phyloP scores from a whole-genome alignment of 2,888 invertebrate species.

The Clepsis dumicolana region DNA sequence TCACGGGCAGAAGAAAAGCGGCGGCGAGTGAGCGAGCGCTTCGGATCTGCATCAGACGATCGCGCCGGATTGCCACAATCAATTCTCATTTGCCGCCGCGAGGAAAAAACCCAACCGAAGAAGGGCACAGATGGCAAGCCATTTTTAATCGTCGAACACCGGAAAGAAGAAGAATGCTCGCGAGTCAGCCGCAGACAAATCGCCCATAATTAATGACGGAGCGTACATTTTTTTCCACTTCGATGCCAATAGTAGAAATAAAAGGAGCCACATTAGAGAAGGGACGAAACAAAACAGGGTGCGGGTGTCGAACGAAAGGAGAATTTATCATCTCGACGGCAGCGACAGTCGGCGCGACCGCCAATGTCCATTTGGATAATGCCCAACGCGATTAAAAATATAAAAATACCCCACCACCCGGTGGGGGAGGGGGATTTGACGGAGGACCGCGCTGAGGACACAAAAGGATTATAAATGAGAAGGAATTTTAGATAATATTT shows the following conservation, averaged over 20 bases:
- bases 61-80: slow-evolving; percentile 75
- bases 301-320: slow-evolving; percentile 84
- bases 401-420: slow-evolving; percentile 81
- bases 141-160: slow-evolving; percentile 79
- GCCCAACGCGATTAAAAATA: slow-evolving; percentile 87
- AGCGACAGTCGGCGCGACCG: slow-evolving; percentile 79
- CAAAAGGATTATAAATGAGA: slow-evolving; percentile 87
- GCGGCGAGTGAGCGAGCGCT: slow-evolving; percentile 62
- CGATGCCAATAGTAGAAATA: slow-evolving; percentile 72
- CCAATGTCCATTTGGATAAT: slow-evolving; percentile 87
- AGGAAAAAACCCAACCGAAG: slow-evolving; percentile 51
- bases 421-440: slow-evolving; percentile 69
- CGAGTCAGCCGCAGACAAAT: slow-evolving; percentile 82
- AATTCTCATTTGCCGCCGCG: slow-evolving; percentile 75
- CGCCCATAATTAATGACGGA: slow-evolving; percentile 82
- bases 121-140: slow-evolving; percentile 68
- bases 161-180: slow-evolving; percentile 70
- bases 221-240: slow-evolving; percentile 72
- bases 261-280: slow-evolving; percentile 73
- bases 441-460: slow-evolving; percentile 86
- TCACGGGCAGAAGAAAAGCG: slow-evolving; percentile 64
- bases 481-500: slow-evolving; percentile 87
- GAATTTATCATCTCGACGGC: slow-evolving; percentile 85
- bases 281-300: slow-evolving; percentile 80
- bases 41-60: slow-evolving; percentile 79